Evolutionary conservation across 1,140 invertebrate species (phyloP).

Genomic region (Aphelinus atriplicis): DNA sequence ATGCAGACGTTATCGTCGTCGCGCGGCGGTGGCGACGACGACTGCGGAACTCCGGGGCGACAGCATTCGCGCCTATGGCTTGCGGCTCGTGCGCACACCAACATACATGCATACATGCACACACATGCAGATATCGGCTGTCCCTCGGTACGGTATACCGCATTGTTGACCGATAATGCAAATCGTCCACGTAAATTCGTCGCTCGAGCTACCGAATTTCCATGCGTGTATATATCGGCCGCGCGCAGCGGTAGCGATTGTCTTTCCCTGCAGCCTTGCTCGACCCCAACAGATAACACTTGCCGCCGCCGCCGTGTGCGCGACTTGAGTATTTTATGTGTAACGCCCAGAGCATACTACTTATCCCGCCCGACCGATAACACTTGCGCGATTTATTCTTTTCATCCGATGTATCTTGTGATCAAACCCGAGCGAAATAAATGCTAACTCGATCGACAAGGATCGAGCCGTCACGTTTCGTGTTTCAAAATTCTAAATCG

Average conservation of each 20-base stretch:
- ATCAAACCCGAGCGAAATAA: too few species aligned
- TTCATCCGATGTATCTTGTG: too few species aligned
- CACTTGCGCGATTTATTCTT: too few species aligned
- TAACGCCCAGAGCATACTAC: too few species aligned
- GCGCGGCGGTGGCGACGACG: too few species aligned
- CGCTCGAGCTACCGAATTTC: slow-evolving; percentile 7
- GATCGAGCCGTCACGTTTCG: too few species aligned
- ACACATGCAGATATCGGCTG: background rate
- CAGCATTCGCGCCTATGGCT: background rate
- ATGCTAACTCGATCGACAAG: too few species aligned
- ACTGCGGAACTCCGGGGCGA: background rate
- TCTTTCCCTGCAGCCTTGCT: background rate
- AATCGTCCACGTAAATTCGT: slow-evolving; percentile 29
- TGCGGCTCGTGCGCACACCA: background rate
- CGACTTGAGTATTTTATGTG: too few species aligned
- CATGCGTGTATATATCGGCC: background rate
- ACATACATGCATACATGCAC: background rate
- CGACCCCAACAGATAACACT: background rate
- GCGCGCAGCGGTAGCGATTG: background rate
- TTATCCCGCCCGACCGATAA: too few species aligned
- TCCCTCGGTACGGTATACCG: background rate
- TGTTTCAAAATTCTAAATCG: too few species aligned
- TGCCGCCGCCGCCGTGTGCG: too few species aligned
- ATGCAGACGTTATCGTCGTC: slow-evolving; percentile 6
- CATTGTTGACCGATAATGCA: slow-evolving; percentile 15